Conservation (phyloP, 2,113 vertebrate genomes). For the Myotis yumanensis region DNA sequence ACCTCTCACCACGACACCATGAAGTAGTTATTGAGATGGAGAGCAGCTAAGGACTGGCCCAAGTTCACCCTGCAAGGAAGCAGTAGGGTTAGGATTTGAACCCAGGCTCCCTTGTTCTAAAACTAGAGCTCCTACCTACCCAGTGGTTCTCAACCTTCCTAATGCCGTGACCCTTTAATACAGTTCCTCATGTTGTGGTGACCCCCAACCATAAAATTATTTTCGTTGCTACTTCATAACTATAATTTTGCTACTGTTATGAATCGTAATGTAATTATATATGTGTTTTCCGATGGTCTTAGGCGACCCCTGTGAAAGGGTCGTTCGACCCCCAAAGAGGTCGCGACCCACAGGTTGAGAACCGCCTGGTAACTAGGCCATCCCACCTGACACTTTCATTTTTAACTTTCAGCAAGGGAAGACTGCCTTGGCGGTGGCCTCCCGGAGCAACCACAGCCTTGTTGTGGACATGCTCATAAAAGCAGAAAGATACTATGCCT, state of each 20-base stretch:
- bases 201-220: no score
- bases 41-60: background rate
- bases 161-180: no score
- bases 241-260: no score
- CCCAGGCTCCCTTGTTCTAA: background rate
- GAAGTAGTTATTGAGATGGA: background rate
- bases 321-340: no score
- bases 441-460: constrained; percentile 88
- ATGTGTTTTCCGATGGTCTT: no score
- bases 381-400: background rate
- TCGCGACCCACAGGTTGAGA: no score
- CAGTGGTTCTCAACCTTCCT: no score
- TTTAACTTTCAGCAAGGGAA: constrained; percentile 88
- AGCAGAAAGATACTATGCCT: constrained; percentile 89
- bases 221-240: no score
- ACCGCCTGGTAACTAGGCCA: no score
- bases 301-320: no score
- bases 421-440: constrained; percentile 89
- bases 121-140: background rate
- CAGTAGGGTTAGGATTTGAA: background rate
- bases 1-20: background rate
- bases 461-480: constrained; percentile 96
- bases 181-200: no score
- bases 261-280: no score
- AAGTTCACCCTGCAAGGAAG: background rate